Base-by-base conservation (phyloP, 2,888 invertebrate genomes). In the Heterodera filipjevi region DNA sequence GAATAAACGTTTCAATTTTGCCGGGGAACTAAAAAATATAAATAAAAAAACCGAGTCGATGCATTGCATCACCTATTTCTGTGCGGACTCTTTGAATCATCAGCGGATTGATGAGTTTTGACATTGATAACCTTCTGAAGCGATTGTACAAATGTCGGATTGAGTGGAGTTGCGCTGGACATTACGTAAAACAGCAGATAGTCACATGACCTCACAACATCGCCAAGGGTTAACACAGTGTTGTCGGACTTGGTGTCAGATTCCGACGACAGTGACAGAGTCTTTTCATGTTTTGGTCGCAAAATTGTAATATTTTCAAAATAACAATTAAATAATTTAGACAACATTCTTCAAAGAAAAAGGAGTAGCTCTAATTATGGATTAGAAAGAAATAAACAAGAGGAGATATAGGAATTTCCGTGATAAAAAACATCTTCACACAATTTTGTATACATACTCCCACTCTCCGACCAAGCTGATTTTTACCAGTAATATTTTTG, bases 1-100 rank as follows among this genome's bases (percentile, higher is more conserved):
- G 73, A 85, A 85, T 46, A 85, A 79, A 0, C 84, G 82, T 64
- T 84, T 83, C 30, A 85, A 74, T 66, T 84, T 84, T 6, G 85
- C 82, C 32, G 85, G 85, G 19, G 85, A 85, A 66, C 85, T 85
- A 77, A 79, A 82, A 59, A 22, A 59, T 3, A 35, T 19, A 46
- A 27, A 44, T 22, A 2, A 49, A 22, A 33, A 0, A 19, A 30
- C n/a, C n/a, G 27, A 12, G 30, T 70, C n/a, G n/a, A n/a, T 8
- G 22, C 22, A n/a, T 70, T 70, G 2, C 3, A 35, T 30, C 30
- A 27, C n/a, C 12, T 12, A 35, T 73, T 33, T 22, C 27, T 66
- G 73, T 44, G 30, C 12, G 49, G 32, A 22, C 30, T 35, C 33
- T 32, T 33, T 32, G 71, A 27, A 22, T 77, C 32, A n/a, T 74